Conservation (phyloP, 2,113 vertebrate genomes). For the Amblyopsis rosae region DNA sequence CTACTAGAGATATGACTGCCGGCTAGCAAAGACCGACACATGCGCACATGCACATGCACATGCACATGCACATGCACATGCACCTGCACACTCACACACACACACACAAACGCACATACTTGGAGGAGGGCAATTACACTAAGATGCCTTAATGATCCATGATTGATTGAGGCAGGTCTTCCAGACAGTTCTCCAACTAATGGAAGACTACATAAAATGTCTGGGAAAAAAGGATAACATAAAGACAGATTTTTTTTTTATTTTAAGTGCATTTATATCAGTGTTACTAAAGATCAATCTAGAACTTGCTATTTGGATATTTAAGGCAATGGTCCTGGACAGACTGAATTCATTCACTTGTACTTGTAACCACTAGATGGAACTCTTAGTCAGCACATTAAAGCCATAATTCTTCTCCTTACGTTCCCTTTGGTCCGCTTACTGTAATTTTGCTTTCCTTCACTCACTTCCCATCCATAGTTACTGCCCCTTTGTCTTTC, state of each 20-base stretch:
- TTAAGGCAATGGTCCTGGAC: conserved; percentile 13
- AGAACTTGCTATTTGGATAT: conserved; percentile 3
- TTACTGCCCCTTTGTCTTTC: background rate
- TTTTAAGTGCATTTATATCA: conserved; percentile 67
- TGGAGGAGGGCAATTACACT: conserved; percentile 71
- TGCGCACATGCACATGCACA: background rate
- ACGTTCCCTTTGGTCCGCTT: background rate
- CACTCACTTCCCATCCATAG: background rate
- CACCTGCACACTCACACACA: conserved; percentile 25
- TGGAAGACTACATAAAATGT: conserved; percentile 51
- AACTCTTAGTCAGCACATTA: conserved; percentile 51
- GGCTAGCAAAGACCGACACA: conserved; percentile 51
- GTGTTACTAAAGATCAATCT: conserved; percentile 57
- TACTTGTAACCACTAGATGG: conserved; percentile 55
- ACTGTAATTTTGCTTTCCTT: background rate
- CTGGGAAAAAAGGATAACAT: conserved; percentile 23
- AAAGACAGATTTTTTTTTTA: conserved; percentile 63
- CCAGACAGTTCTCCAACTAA: conserved; percentile 69
- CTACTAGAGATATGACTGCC: conserved; percentile 58
- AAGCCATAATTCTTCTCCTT: background rate
- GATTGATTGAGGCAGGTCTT: conserved; percentile 67
- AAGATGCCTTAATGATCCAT: conserved; percentile 76
- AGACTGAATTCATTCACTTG: background rate
- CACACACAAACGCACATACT: conserved; percentile 35
- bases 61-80: conserved; percentile 20